Percentiles rank a stretch among this genome's conserved stretches.
phyloP scores from a whole-genome alignment of 2,113 vertebrate genomes.

The Delphinapterus leucas region DNA sequence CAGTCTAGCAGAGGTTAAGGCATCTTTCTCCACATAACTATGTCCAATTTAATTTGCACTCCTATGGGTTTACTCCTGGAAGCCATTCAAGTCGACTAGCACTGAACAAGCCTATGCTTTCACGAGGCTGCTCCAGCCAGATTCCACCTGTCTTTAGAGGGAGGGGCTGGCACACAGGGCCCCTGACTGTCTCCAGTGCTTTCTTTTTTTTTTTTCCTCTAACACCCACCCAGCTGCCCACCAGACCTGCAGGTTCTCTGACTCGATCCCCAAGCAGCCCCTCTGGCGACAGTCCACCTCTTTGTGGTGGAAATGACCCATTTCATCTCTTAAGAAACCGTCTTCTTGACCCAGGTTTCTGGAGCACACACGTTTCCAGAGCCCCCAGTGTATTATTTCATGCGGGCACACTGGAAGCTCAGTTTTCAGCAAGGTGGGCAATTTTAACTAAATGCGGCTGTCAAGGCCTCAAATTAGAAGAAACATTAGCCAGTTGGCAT shows the following conservation, averaged over 20 bases:
- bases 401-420: constrained; percentile 51
- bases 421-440: constrained; percentile 42
- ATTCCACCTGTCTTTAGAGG: constrained; percentile 20
- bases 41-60: constrained; percentile 18
- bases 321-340: not conserved
- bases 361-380: not conserved
- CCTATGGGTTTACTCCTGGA: not conserved
- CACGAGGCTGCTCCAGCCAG: not conserved
- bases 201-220: not conserved
- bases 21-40: constrained; percentile 34
- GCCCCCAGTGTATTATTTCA: constrained; percentile 41
- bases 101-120: constrained; percentile 3
- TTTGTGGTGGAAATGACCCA: not conserved
- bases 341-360: not conserved
- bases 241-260: not conserved
- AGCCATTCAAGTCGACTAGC: not conserved
- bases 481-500: constrained; percentile 54
- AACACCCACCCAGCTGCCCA: not conserved
- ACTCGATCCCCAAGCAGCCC: not conserved
- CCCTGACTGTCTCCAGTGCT: not conserved
- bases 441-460: constrained; percentile 39
- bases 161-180: not conserved
- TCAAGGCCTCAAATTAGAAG: constrained; percentile 49
- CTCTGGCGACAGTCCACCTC: not conserved
- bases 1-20: constrained; percentile 13